Base-by-base conservation (phyloP, 2,797 vertebrate genomes). In the Oryzias sinensis region DNA sequence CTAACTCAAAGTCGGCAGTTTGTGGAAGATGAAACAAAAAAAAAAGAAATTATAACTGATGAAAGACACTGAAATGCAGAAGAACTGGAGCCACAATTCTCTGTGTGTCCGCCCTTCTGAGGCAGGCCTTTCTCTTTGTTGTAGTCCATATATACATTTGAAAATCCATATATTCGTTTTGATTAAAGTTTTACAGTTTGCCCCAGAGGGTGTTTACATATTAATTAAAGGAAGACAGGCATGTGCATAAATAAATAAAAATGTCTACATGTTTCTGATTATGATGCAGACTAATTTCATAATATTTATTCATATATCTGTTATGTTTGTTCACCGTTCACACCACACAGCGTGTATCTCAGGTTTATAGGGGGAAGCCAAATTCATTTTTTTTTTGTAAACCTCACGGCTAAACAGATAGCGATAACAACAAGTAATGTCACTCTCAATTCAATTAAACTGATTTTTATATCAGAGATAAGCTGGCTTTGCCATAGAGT, bases 241-340 rank as follows among this genome's bases (percentile, higher is more conserved):
- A 55, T 44, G 49, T 24, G 43, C 58, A 59, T 62, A 13, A 42
- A n/a, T 59, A 44, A 42, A 68, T 57, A 16, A 49, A 59, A 16
- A 49, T 7, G 51, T 60, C 40, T 40, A 33, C 17, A 24, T 49
- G 5, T 63, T 59, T 25, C 29, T 16, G 25, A 37, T 37, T 9
- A 37, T 4, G 9, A 37, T 37, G 33, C 9, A 37, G 9, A 11
- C 33, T 37, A 37, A 37, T 37, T 13, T 37, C 8, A 33, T 33
- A 6, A 29, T 29, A 37, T 37, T 11, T 37, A 37, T 37, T 37
- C 33, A 37, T 4, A 37, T 37, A 37, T 37, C 2, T 37, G 11
- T 37, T 37, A 37, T 37, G 33, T 37, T 11, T 37, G 33, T 37
- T 37, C 9, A 37, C 33, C 11, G 33, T 37, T 37, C 33, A 37